These are phyloP conservation scores for Acanthaster planci DNA, from an alignment of 35 echinoderm and acorn worm genomes.

Conservation along the genomic window DNA sequence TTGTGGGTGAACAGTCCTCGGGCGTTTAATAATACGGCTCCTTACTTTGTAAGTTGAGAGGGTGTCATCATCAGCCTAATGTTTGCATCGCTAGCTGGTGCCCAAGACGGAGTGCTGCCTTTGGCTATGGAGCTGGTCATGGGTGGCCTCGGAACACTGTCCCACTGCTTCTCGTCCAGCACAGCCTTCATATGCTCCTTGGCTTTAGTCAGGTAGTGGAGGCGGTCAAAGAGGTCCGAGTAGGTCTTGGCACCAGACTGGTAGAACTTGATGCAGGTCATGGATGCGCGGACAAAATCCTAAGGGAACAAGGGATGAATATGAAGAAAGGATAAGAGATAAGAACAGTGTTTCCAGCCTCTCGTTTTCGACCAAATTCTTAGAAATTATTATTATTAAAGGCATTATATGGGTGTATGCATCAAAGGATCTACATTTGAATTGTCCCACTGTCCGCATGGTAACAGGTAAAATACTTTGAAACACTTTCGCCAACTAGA, in stretches of 20 bases:
- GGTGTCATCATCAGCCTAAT: constrained; percentile 64
- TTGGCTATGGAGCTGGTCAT: not conserved
- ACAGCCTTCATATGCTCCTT: constrained; percentile 63
- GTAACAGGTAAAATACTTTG: too few relatives aligned
- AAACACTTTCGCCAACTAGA: too few relatives aligned
- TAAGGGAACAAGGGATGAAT: constrained; percentile 3
- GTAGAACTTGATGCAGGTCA: constrained; percentile 89
- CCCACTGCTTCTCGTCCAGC: constrained; percentile 64
- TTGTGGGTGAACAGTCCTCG: too few relatives aligned
- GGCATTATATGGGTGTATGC: too few relatives aligned
- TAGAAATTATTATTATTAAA: too few relatives aligned
- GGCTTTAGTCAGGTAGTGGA: constrained; percentile 69
- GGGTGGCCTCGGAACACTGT: constrained; percentile 44
- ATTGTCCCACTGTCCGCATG: too few relatives aligned
- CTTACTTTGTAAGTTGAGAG: constrained; percentile 93
- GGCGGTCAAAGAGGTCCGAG: constrained; percentile 74
- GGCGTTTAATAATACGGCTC: too few relatives aligned
- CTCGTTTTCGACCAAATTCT: too few relatives aligned
- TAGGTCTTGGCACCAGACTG: constrained; percentile 61
- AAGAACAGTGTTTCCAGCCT: not conserved
- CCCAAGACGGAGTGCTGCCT: constrained; percentile 19
- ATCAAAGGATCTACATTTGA: too few relatives aligned
- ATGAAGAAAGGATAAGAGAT: not conserved
- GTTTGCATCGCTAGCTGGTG: constrained; percentile 31
- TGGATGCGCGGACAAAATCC: constrained; percentile 88